Conservation (phyloP, 2,888 invertebrate genomes). For the Mantis religiosa region DNA sequence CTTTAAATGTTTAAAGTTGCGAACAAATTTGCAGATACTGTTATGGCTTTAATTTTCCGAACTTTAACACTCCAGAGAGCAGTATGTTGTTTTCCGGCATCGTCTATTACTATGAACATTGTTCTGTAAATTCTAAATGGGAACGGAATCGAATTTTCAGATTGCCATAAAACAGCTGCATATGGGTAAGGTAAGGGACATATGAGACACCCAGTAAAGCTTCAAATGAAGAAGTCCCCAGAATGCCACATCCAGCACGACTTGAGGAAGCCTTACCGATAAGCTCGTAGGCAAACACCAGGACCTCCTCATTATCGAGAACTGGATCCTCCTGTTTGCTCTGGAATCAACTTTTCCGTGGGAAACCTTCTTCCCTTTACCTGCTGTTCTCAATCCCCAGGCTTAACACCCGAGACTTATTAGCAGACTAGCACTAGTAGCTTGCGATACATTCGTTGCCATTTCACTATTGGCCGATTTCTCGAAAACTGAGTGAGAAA, state of each 20-base stretch:
- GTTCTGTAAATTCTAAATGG: no score
- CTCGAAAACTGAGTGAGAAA: no score
- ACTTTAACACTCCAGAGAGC: no score
- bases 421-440: background rate
- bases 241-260: background rate
- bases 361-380: background rate
- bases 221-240: background rate
- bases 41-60: no score
- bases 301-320: constrained; percentile 26
- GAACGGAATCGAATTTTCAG: no score
- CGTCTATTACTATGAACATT: no score
- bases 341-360: constrained; percentile 16
- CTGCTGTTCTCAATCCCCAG: background rate
- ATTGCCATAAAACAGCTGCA: no score
- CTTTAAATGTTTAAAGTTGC: no score
- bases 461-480: no score
- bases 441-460: background rate
- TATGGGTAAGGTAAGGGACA: no score
- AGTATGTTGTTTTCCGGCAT: no score
- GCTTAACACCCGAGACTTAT: background rate
- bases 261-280: background rate
- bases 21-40: no score
- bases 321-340: constrained; percentile 28
- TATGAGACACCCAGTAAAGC: background rate
- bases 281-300: constrained; percentile 20